Percentiles rank a stretch among this genome's conserved stretches.
Evolutionary conservation across 2,888 invertebrate species (phyloP).

Genomic region (Agriopis aurantiaria): DNA sequence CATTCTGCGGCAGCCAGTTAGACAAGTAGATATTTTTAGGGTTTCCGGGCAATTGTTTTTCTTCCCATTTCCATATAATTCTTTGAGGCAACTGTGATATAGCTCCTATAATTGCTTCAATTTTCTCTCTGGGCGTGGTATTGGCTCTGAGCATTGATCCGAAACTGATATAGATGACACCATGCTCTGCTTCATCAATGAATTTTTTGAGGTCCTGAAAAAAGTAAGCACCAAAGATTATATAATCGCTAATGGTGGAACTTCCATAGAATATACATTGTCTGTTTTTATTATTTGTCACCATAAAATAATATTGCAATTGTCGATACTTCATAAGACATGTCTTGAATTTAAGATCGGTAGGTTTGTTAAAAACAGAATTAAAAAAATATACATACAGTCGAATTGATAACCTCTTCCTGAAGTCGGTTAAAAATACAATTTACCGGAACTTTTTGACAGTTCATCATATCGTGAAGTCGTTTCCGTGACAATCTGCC

Average conservation of each 20-base stretch:
- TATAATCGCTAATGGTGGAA: no score
- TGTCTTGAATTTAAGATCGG: no score
- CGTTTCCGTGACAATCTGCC: no score
- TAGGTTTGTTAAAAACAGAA: no score
- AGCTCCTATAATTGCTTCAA: conserved; percentile 87
- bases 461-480: no score
- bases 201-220: conserved; percentile 87
- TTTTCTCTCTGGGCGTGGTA: conserved; percentile 86
- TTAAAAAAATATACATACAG: no score
- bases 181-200: conserved; percentile 88
- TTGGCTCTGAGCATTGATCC: conserved; percentile 91
- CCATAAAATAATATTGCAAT: background rate
- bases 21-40: conserved; percentile 87
- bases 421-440: no score
- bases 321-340: background rate
- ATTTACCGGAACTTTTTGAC: no score
- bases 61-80: conserved; percentile 92
- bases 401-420: no score
- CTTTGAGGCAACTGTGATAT: conserved; percentile 88
- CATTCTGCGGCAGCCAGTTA: conserved; percentile 90
- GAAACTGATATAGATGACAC: conserved; percentile 91
- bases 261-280: no score
- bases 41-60: conserved; percentile 84
- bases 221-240: no score
- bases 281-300: no score